Evolutionary conservation across 2,797 vertebrate genomes (phyloP).

Genomic region (Pseudocheirus occidentalis): DNA sequence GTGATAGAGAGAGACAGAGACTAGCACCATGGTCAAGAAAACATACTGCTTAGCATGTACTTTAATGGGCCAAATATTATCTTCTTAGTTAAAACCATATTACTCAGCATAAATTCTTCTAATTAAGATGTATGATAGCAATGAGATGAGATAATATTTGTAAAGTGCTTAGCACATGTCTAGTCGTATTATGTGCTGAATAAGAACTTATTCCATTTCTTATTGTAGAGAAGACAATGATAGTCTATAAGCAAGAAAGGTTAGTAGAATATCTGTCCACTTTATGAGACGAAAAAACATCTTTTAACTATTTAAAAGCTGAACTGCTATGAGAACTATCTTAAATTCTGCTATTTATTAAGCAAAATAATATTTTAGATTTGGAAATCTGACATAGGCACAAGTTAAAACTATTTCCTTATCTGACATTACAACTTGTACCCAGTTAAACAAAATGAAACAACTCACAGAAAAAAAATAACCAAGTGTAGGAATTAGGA

Average conservation of each 20-base stretch:
- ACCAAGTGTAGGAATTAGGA: not conserved
- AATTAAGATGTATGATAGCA: not conserved
- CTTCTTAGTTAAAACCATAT: not conserved
- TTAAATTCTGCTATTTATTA: slow-evolving; percentile 24
- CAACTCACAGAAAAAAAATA: slow-evolving; percentile 28
- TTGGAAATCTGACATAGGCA: not conserved
- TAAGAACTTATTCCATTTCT: not conserved
- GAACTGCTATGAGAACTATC: not conserved
- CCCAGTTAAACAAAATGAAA: slow-evolving; percentile 11
- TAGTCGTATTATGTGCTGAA: not conserved
- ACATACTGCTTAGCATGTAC: not conserved
- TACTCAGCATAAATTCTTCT: not conserved
- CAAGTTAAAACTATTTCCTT: slow-evolving; percentile 1
- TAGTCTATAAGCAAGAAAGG: not conserved
- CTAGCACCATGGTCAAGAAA: not conserved
- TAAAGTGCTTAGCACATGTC: not conserved
- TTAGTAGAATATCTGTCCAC: not conserved
- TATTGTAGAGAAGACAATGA: not conserved
- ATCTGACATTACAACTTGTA: slow-evolving; percentile 30
- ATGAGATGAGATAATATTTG: not conserved
- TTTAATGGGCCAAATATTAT: not conserved
- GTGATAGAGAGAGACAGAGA: no score
- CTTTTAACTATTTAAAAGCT: not conserved
- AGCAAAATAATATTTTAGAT: slow-evolving; percentile 19
- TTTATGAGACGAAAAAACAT: not conserved